phyloP scores from a whole-genome alignment of 2,113 vertebrate genomes.

The Pollachius pollachius region DNA sequence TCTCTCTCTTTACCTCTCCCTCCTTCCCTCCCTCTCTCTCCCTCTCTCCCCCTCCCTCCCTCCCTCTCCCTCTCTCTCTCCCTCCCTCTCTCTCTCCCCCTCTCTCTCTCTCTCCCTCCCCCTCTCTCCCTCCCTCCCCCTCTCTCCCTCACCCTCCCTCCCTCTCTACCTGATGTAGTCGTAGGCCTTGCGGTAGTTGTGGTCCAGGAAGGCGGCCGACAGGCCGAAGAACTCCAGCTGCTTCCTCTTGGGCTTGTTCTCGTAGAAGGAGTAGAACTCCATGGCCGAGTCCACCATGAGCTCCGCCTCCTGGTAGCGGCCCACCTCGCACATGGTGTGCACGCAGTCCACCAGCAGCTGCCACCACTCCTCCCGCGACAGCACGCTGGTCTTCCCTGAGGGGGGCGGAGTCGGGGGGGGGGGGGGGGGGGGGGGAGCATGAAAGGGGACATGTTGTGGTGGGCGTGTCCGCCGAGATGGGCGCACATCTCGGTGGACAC shows the following conservation, averaged over 20 bases:
- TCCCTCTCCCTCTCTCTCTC: no score
- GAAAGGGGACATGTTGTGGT: background rate
- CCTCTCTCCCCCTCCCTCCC: no score
- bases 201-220: conserved; percentile 90
- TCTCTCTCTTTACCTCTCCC: no score
- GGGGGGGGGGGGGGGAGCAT: background rate
- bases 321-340: conserved; percentile 82
- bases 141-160: no score
- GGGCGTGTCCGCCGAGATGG: no score
- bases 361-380: conserved; percentile 98
- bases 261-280: conserved; percentile 96
- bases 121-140: no score
- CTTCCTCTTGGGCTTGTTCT: conserved; percentile 88
- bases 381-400: conserved; percentile 83
- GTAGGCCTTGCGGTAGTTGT: conserved; percentile 91
- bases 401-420: background rate
- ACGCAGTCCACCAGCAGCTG: conserved; percentile 87
- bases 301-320: conserved; percentile 88
- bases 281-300: conserved; percentile 91
- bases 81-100: no score
- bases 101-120: no score
- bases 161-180: conserved; percentile 89
- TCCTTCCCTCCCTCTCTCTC: no score
- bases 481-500: no score
- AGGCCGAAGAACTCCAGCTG: conserved; percentile 94